phyloP scores from a whole-genome alignment of 2,797 vertebrate species.

The Heliangelus exortis region DNA sequence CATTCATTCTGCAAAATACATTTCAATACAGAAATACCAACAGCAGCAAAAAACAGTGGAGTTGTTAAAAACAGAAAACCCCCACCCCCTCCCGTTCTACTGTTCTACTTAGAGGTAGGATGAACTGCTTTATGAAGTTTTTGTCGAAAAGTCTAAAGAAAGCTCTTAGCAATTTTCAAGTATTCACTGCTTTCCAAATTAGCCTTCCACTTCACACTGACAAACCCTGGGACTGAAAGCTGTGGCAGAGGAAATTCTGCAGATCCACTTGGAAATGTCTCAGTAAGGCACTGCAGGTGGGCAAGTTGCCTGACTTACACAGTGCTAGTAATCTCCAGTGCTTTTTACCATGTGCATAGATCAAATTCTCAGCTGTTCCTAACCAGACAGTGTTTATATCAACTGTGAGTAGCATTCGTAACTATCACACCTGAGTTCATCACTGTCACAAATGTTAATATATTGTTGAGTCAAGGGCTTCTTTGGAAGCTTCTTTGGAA shows the following conservation, averaged over 20 bases:
- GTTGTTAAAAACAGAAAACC: not conserved
- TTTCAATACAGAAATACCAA: not conserved
- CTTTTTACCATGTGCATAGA: not conserved
- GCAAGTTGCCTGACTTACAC: not conserved
- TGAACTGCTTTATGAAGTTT: not conserved
- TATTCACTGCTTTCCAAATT: not conserved
- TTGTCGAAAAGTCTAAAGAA: not conserved
- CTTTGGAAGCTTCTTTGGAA: conserved; percentile 9
- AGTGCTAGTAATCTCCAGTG: not conserved
- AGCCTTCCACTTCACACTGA: not conserved
- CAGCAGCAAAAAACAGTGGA: not conserved
- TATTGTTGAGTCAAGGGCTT: not conserved
- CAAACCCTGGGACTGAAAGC: not conserved
- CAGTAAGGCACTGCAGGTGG: not conserved
- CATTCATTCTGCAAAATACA: not conserved
- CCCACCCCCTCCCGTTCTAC: fast-evolving
- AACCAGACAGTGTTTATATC: not conserved
- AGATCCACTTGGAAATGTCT: not conserved
- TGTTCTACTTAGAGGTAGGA: not conserved
- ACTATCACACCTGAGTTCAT: not conserved
- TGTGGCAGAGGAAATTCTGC: not conserved
- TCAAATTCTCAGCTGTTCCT: conserved; percentile 5
- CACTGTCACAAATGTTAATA: not conserved
- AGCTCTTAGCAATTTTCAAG: not conserved
- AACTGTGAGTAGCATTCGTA: conserved; percentile 24